These are phyloP conservation scores for Palythoa grandiflora DNA, from an alignment of 92 coral and sea anemone genomes.

Conservation along the genomic window DNA sequence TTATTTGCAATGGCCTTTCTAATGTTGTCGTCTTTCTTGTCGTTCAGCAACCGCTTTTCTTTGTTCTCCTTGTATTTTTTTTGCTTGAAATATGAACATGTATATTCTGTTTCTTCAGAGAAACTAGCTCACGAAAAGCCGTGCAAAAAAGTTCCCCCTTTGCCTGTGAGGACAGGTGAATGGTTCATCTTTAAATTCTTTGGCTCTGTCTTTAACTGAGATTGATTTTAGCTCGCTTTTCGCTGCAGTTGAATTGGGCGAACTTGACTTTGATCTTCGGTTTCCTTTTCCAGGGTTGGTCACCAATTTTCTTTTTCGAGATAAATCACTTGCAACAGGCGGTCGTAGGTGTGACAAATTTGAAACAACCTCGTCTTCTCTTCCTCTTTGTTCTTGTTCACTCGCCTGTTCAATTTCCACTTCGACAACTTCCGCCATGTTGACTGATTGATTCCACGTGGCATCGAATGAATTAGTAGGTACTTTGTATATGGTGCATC, in stretches of 20 bases:
- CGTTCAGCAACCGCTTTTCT: conserved; percentile 36
- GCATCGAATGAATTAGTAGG: conserved; percentile 19
- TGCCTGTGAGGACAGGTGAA: conserved; percentile 27
- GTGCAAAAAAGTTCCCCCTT: conserved; percentile 26
- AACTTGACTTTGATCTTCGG: conserved; percentile 40
- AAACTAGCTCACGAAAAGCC: conserved; percentile 30
- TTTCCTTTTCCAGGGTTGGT: conserved; percentile 36
- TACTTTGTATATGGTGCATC: conserved; percentile 32
- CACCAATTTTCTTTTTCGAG: conserved; percentile 24
- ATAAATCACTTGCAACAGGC: background rate
- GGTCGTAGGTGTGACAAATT: no score
- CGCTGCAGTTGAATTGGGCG: conserved; percentile 15
- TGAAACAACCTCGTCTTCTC: no score
- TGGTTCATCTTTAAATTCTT: conserved; percentile 22
- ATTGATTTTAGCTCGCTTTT: conserved; percentile 27
- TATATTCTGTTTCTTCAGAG: conserved; percentile 24
- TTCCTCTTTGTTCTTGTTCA: no score
- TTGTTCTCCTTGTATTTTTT: conserved; percentile 28
- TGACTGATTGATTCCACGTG: conserved; percentile 29
- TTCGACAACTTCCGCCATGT: conserved; percentile 2
- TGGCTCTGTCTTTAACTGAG: conserved; percentile 24
- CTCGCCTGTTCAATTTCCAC: no score
- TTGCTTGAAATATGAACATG: conserved; percentile 28
- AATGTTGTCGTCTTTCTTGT: conserved; percentile 35
- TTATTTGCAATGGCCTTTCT: conserved; percentile 29